phyloP scores from a whole-genome alignment of 2,888 invertebrate species.

The Linnaemya tessellans region DNA sequence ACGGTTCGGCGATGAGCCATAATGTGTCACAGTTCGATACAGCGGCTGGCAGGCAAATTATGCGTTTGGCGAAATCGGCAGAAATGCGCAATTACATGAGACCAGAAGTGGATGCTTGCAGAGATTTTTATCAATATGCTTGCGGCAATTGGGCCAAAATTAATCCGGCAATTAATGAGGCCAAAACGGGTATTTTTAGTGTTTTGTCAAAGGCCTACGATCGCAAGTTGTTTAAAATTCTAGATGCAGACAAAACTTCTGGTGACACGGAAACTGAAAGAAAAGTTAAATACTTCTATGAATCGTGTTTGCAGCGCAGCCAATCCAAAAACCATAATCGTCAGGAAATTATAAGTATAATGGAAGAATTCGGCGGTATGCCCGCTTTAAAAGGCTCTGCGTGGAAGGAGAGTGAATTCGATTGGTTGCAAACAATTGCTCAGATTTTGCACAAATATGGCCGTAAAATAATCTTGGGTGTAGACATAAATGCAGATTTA shows the following conservation, averaged over 20 bases:
- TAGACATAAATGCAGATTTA: slow-evolving; percentile 76
- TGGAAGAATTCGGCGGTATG: slow-evolving; percentile 80
- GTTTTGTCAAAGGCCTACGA: slow-evolving; percentile 75
- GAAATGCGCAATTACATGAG: slow-evolving; percentile 77
- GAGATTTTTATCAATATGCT: slow-evolving; percentile 79
- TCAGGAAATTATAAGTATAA: slow-evolving; percentile 72
- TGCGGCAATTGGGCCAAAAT: slow-evolving; percentile 79
- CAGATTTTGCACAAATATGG: slow-evolving; percentile 77
- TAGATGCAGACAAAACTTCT: slow-evolving; percentile 74
- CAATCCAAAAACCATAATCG: slow-evolving; percentile 68
- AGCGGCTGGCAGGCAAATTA: slow-evolving; percentile 75
- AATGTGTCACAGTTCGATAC: slow-evolving; percentile 75
- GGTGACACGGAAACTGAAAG: slow-evolving; percentile 76
- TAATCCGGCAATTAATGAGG: slow-evolving; percentile 74
- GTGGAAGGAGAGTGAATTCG: slow-evolving; percentile 78
- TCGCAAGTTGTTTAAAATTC: slow-evolving; percentile 75
- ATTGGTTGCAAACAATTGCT: slow-evolving; percentile 78
- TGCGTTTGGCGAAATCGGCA: slow-evolving; percentile 78
- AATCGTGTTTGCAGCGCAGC: slow-evolving; percentile 77
- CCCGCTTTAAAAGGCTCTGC: slow-evolving; percentile 77
- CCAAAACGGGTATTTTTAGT: slow-evolving; percentile 73
- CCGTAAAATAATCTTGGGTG: slow-evolving; percentile 77
- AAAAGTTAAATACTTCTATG: slow-evolving; percentile 80
- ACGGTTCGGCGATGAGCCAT: not conserved
- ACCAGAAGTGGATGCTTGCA: slow-evolving; percentile 76